Evolutionary conservation across 2,888 invertebrate genomes (phyloP).

Genomic region (Gasteruption jaculator): DNA sequence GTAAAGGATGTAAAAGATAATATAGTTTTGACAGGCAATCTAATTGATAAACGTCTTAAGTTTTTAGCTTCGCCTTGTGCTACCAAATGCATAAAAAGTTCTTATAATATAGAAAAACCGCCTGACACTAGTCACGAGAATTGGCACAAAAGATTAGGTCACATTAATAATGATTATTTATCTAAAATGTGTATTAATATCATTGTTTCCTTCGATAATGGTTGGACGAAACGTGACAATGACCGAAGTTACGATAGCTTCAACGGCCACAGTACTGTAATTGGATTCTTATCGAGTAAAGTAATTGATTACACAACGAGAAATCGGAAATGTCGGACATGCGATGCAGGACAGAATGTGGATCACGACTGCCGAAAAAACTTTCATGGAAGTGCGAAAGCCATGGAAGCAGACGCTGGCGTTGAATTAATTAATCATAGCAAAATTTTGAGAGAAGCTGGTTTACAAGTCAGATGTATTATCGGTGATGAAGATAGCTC

Average conservation of each 20-base stretch:
- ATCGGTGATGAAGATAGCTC: slow-evolving; percentile 31
- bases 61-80: not conserved
- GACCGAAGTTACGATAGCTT: slow-evolving; percentile 20
- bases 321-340: slow-evolving; percentile 24
- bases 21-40: not conserved
- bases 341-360: slow-evolving; percentile 19
- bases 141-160: not conserved
- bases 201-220: slow-evolving; percentile 21
- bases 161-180: slow-evolving; percentile 3
- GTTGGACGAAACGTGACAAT: slow-evolving; percentile 18
- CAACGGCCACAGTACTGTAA: slow-evolving; percentile 24
- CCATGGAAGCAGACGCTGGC: slow-evolving; percentile 29
- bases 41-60: not conserved
- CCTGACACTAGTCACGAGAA: not conserved
- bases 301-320: slow-evolving; percentile 25
- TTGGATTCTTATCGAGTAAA: slow-evolving; percentile 24
- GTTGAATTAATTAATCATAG: slow-evolving; percentile 24
- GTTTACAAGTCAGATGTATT: slow-evolving; percentile 23
- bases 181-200: too few species aligned
- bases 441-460: slow-evolving; percentile 22
- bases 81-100: not conserved
- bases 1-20: not conserved
- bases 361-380: slow-evolving; percentile 31
- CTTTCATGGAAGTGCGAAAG: slow-evolving; percentile 31
- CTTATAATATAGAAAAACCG: not conserved